These are phyloP conservation scores for Polydrusus tereticollis DNA, from an alignment of 2,888 invertebrate genomes.

Conservation along the genomic window DNA sequence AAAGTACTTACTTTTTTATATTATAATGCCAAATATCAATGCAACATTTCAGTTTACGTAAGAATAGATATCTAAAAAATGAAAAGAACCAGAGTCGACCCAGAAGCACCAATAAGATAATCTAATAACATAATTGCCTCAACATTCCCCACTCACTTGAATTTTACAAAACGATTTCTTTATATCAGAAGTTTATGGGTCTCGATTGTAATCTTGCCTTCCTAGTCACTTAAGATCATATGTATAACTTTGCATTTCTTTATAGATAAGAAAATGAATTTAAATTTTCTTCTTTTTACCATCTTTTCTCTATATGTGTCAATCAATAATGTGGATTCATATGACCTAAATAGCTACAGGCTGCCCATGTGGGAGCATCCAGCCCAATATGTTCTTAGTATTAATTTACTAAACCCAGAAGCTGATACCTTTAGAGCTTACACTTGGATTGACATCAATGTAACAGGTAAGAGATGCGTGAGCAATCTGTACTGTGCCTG, in stretches of 20 bases:
- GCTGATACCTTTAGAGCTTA: conserved; percentile 15
- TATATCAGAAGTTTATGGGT: no score
- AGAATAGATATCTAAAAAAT: no score
- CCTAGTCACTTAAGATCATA: background rate
- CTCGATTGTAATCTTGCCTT: no score
- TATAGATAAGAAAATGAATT: background rate
- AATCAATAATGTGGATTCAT: background rate
- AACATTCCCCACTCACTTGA: no score
- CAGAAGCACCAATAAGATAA: no score
- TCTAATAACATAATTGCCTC: no score
- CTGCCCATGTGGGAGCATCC: background rate
- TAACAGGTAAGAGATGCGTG: background rate
- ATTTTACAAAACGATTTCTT: no score
- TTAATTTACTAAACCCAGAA: background rate
- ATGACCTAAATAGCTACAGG: conserved; percentile 6
- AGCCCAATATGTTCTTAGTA: background rate
- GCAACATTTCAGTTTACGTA: no score
- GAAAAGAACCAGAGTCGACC: no score
- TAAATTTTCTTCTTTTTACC: background rate
- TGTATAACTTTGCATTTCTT: background rate
- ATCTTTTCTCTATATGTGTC: background rate
- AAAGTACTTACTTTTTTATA: no score
- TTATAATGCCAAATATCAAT: no score
- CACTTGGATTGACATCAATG: background rate
- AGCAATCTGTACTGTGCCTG: no score